Conservation (phyloP, 2,888 invertebrate species). For the Agrilus mali region DNA sequence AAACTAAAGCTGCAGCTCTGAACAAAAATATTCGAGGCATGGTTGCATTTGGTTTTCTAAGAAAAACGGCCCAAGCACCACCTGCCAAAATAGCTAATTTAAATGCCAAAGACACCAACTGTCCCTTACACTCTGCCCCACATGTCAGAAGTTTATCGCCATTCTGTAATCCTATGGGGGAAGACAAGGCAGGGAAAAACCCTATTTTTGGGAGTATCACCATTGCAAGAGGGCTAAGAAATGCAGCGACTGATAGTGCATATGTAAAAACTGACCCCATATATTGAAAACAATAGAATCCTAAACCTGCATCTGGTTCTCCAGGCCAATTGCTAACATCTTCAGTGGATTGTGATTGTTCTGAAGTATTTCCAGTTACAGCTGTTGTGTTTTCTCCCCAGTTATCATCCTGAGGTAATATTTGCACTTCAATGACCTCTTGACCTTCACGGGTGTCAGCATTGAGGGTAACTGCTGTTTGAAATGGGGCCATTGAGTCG, state of each 20-base stretch:
- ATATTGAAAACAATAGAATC: conserved; percentile 69
- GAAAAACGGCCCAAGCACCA: conserved; percentile 87
- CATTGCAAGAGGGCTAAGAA: conserved; percentile 90
- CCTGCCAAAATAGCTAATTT: conserved; percentile 79
- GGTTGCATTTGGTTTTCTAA: conserved; percentile 71
- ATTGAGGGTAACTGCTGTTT: conserved; percentile 72
- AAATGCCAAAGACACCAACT: conserved; percentile 80
- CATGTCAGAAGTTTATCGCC: conserved; percentile 65
- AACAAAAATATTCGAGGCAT: conserved; percentile 87
- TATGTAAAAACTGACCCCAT: conserved; percentile 70
- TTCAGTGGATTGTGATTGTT: conserved; percentile 88
- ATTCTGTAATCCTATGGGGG: conserved; percentile 55
- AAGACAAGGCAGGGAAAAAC: conserved; percentile 63
- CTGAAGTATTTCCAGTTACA: conserved; percentile 91
- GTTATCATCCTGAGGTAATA: conserved; percentile 91
- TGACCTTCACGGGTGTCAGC: conserved; percentile 71
- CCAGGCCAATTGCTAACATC: conserved; percentile 73
- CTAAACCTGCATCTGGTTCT: conserved; percentile 60
- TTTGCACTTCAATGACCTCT: conserved; percentile 92
- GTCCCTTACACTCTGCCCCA: conserved; percentile 88
- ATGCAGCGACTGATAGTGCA: conserved; percentile 68
- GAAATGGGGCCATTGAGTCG: conserved; percentile 73
- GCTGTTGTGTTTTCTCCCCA: conserved; percentile 99
- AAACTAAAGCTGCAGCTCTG: conserved; percentile 74
- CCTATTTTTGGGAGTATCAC: conserved; percentile 85